These are phyloP conservation scores for Aythya fuligula DNA, from an alignment of 2,797 vertebrate species.

Conservation along the genomic window DNA sequence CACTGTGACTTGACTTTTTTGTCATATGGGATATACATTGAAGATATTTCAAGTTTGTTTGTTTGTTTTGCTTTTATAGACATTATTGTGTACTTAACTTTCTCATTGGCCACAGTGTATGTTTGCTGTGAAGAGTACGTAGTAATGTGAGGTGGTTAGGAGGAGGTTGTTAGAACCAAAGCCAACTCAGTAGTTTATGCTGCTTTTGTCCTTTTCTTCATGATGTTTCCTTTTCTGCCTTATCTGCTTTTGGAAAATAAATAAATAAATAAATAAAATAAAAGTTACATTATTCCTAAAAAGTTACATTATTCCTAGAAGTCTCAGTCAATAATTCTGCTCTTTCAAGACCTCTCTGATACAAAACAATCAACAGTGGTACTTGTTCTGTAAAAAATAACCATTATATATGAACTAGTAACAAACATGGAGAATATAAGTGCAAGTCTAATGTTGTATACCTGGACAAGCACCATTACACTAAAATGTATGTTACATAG, in stretches of 20 bases:
- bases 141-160: not conserved
- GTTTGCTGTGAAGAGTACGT: not conserved
- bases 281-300: not conserved
- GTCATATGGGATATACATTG: not conserved
- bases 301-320: not conserved
- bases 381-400: not conserved
- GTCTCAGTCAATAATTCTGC: not conserved
- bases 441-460: not conserved
- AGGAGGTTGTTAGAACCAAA: not conserved
- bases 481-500: not conserved
- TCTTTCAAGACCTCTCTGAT: not conserved
- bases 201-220: not conserved
- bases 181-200: too few relatives aligned
- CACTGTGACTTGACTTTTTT: not conserved
- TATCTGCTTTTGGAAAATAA: not conserved
- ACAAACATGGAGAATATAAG: not conserved
- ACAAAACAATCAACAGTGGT: not conserved
- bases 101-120: not conserved
- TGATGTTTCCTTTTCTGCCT: not conserved
- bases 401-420: not conserved
- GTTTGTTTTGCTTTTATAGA: not conserved
- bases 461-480: not conserved
- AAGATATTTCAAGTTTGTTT: not conserved
- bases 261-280: not conserved
- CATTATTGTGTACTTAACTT: not conserved